Base-by-base conservation (phyloP, 2,797 vertebrate species). In the Pangasius krempfi region DNA sequence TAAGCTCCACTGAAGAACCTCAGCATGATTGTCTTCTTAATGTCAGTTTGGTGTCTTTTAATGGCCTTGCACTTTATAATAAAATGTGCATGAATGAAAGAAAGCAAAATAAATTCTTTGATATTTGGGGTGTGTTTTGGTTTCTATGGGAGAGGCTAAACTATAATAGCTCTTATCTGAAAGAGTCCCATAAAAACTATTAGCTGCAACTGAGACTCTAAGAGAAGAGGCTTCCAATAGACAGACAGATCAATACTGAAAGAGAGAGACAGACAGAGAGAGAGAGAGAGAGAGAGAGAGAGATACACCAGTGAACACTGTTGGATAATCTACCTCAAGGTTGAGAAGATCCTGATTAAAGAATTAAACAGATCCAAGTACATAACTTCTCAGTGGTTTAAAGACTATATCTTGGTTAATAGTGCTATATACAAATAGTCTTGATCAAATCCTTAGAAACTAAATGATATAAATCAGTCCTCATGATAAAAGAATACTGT, bases 161-260 rank as follows among this genome's bases (percentile, higher is more conserved):
- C 89, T 91, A 91, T 89, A 91, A 89, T 85, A 91, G 92, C 91
- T 94, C 90, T 92, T 92, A 92, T 92, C 93, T 92, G 93, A 95
- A 93, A 94, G 54, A 47, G 89, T 88, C 93, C 92, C 93, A 94
- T 95, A 94, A 95, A 95, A 95, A 94, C 93, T 94, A 95, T 96
- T 94, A 95, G 93, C 92, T 90, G 91, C 94, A 94, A 92, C 93
- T 66, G 66, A 94, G 92, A 92, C 91, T 92, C 92, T 91, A 73
- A 91, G 90, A 88, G 89, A 90, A 89, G 91, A 92, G 89, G 86
- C 85, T 91, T 73, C 92, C 52, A 84, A 85, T 84, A 84, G 92
- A 91, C 92, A 66, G 92, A 92, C 92, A 33, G 78, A 75, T 91
- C 91, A 87, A 92, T 89, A 88, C 5, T 66, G 73, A 85, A 33